Conservation (phyloP, 2,888 invertebrate genomes). For the Clitarchus hookeri region DNA sequence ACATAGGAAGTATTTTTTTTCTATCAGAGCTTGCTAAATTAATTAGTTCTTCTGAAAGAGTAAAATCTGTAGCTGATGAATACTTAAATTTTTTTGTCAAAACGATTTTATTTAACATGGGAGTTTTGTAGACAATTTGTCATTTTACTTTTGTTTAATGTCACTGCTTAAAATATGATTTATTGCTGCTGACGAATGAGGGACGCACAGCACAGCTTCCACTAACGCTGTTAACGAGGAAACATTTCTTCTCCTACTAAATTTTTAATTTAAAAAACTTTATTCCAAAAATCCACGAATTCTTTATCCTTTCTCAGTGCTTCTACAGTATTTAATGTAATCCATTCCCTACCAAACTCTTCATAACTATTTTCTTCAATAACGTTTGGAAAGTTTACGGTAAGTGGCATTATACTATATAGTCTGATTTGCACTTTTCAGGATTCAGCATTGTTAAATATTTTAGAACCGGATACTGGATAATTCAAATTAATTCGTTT, state of each 20-base stretch:
- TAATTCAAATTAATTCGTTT: neutral
- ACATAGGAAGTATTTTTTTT: neutral
- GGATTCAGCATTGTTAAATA: neutral
- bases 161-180: neutral
- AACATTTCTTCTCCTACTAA: neutral
- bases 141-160: too few relatives aligned
- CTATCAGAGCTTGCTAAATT: neutral
- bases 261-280: neutral
- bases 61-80: neutral
- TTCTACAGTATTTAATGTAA: neutral
- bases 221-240: neutral
- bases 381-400: too few relatives aligned
- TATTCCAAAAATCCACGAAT: neutral
- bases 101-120: too few relatives aligned
- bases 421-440: neutral
- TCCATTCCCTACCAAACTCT: neutral
- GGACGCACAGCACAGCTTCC: neutral
- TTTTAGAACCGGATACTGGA: neutral
- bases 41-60: neutral
- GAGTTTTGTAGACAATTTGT: too few relatives aligned
- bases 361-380: neutral
- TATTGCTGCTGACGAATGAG: neutral
- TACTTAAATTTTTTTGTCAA: neutral
- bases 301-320: neutral
- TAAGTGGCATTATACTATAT: neutral